These are phyloP conservation scores for Lethenteron reissneri DNA, from an alignment of 2,113 vertebrate genomes.

Conservation along the genomic window DNA sequence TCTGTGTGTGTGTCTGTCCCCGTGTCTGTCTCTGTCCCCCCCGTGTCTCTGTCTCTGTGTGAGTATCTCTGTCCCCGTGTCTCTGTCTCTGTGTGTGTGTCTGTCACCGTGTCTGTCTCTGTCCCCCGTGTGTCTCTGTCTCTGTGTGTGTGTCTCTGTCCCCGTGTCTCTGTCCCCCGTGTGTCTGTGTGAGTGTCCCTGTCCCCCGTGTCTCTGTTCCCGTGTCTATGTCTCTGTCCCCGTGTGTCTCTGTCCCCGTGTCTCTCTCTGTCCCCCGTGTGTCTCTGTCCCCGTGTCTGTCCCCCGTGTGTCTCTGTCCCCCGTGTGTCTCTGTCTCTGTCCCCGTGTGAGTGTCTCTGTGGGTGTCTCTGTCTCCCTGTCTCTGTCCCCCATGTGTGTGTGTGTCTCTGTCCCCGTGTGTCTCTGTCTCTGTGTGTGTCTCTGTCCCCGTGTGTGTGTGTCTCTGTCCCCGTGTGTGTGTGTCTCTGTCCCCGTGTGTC, in stretches of 20 bases:
- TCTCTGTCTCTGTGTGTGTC: background rate
- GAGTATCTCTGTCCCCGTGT: background rate
- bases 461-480: background rate
- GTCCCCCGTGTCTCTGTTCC: no score
- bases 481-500: background rate
- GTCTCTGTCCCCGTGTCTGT: background rate
- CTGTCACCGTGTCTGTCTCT: background rate
- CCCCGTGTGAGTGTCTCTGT: background rate
- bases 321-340: background rate
- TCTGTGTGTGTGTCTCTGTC: no score
- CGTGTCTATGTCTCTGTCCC: no score
- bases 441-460: background rate
- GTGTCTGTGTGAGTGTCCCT: no score
- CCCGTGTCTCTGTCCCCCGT: no score
- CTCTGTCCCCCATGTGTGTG: no score
- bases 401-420: no score
- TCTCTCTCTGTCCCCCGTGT: background rate
- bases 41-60: background rate
- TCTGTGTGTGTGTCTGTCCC: background rate
- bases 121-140: no score
- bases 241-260: background rate
- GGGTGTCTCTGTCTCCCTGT: background rate
- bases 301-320: background rate
- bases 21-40: background rate
- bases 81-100: no score